Evolutionary conservation across 2,113 vertebrate genomes (phyloP).

Genomic region (Bubo bubo): DNA sequence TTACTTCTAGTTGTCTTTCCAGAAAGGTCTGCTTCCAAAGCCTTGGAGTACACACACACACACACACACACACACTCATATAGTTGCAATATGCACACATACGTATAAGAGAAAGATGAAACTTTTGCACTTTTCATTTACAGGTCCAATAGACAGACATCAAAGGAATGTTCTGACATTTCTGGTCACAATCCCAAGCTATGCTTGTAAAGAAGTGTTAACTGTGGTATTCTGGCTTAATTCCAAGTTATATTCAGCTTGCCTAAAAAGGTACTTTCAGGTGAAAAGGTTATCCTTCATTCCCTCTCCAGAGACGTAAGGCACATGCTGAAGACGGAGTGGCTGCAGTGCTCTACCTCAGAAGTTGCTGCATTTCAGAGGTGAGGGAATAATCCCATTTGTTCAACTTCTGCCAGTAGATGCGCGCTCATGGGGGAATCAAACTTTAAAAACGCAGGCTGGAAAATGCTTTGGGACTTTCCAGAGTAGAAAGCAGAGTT

Average conservation of each 20-base stretch:
- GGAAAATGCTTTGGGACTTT: slow-evolving; percentile 37
- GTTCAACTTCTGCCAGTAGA: slow-evolving; percentile 9
- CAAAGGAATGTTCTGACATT: background rate
- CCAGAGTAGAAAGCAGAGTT: slow-evolving; percentile 3
- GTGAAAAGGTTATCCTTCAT: slow-evolving; percentile 37
- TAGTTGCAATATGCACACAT: background rate
- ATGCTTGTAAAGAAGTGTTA: background rate
- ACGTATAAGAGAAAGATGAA: background rate
- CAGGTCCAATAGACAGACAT: background rate
- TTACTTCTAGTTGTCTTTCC: background rate
- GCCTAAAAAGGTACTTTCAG: slow-evolving; percentile 23
- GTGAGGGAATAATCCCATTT: slow-evolving; percentile 22
- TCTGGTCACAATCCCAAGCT: background rate
- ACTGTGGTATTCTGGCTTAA: background rate
- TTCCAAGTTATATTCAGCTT: slow-evolving; percentile 11
- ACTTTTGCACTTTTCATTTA: background rate
- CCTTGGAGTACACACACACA: background rate
- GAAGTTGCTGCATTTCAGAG: slow-evolving; percentile 42
- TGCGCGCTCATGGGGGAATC: background rate
- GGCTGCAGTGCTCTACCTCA: slow-evolving; percentile 10
- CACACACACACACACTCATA: background rate
- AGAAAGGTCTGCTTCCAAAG: background rate
- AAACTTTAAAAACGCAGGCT: background rate
- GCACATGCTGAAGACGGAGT: background rate
- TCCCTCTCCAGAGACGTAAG: background rate